Percentiles rank a stretch among this genome's conserved stretches.
phyloP scores from a whole-genome alignment of 2,888 invertebrate species.

The Calameuta pallipes region DNA sequence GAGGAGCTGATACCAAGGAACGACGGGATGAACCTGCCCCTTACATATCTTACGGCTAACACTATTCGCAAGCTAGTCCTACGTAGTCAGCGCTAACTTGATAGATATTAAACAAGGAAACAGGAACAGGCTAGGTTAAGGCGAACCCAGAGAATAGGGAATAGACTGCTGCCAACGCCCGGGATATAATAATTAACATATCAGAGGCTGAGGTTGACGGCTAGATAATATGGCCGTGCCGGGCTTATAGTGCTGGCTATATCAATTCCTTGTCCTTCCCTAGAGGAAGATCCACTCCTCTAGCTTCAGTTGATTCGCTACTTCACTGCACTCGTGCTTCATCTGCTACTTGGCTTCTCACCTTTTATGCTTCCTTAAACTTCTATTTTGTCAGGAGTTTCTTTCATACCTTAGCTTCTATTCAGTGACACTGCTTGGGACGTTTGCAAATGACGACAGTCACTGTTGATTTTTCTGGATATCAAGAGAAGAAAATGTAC shows the following conservation, averaged over 20 bases:
- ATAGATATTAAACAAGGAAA: background rate
- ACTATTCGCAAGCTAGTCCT: background rate
- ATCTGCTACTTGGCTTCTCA: background rate
- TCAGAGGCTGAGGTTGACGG: background rate
- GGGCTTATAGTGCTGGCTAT: background rate
- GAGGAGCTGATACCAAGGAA: background rate
- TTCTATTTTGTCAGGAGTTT: background rate
- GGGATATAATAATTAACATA: background rate
- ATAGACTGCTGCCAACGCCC: background rate
- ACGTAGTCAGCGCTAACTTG: background rate
- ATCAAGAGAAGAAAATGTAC: no score
- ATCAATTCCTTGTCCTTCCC: background rate
- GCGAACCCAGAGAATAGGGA: background rate
- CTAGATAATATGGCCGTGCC: background rate
- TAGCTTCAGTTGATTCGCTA: background rate
- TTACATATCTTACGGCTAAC: background rate
- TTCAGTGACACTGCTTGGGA: no score
- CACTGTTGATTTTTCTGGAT: no score
- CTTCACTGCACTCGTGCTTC: background rate
- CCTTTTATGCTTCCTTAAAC: background rate
- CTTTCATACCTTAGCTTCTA: no score
- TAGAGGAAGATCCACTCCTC: background rate
- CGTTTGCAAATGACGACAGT: no score
- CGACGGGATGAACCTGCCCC: background rate
- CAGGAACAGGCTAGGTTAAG: background rate